Percentiles rank a stretch among this genome's conserved stretches.
These are phyloP conservation scores for Martes martes DNA, from an alignment of 2,113 vertebrate genomes.

Conservation along the genomic window DNA sequence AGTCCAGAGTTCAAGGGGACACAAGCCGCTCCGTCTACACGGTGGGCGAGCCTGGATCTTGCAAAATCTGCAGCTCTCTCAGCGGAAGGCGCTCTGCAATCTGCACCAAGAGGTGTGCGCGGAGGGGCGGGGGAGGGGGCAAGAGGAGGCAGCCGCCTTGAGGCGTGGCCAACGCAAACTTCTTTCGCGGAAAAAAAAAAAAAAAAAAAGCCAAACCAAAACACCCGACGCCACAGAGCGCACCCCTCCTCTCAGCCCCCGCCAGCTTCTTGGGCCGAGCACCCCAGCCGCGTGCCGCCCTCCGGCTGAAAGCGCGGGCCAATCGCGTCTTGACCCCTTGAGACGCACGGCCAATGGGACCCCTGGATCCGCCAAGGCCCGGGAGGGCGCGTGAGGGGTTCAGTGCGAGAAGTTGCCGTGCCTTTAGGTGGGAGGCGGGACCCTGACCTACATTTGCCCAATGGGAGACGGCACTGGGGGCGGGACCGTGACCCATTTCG, in stretches of 20 bases:
- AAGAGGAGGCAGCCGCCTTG: constrained; percentile 60
- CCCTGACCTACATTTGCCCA: constrained; percentile 77
- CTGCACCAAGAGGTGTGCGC: constrained; percentile 73
- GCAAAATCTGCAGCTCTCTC: constrained; percentile 63
- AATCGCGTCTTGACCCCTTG: constrained; percentile 45
- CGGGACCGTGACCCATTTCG: constrained; percentile 73
- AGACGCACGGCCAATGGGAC: constrained; percentile 54
- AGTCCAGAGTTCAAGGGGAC: constrained; percentile 18
- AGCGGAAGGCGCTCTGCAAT: constrained; percentile 66
- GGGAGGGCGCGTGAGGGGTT: constrained; percentile 40
- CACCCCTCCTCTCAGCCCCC: constrained; percentile 58
- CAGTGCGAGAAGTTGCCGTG: constrained; percentile 31
- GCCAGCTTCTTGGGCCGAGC: not conserved
- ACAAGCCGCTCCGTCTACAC: constrained; percentile 38
- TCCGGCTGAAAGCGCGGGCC: not conserved
- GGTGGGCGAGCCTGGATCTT: constrained; percentile 59
- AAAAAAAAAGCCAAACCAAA: constrained; percentile 69
- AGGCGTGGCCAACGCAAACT: constrained; percentile 78
- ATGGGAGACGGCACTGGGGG: constrained; percentile 55
- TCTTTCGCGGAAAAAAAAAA: constrained; percentile 75
- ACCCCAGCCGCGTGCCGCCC: constrained; percentile 63
- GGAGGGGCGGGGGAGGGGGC: constrained; percentile 53
- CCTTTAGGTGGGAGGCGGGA: constrained; percentile 68
- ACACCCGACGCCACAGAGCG: constrained; percentile 62
- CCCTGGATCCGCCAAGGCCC: not conserved